Conservation (phyloP, 2,888 invertebrate species). For the Apantesis nais region DNA sequence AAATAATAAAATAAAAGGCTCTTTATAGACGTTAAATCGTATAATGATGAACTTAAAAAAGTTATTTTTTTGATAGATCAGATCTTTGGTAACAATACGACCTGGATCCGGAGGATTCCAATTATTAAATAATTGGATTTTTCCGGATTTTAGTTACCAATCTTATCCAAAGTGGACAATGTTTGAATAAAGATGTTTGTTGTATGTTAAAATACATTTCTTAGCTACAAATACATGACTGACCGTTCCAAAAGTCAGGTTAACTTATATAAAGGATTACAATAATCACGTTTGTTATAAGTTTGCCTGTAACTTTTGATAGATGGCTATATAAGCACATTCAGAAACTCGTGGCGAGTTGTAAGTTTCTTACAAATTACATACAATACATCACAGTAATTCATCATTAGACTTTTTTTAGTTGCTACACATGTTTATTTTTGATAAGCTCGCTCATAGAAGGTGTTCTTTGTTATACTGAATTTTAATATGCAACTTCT, state of each 20-base stretch:
- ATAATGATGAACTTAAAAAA: neutral
- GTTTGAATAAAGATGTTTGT: neutral
- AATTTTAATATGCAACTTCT: too few relatives aligned
- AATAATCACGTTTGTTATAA: slow-evolving; percentile 29
- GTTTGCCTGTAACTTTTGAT: slow-evolving; percentile 45
- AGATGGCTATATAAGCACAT: slow-evolving; percentile 36
- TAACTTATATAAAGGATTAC: neutral
- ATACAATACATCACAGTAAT: slow-evolving; percentile 21
- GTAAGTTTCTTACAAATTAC: slow-evolving; percentile 16
- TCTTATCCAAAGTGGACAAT: neutral
- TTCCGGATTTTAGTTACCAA: neutral
- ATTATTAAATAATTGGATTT: slow-evolving; percentile 1
- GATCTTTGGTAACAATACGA: neutral
- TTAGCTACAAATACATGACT: neutral
- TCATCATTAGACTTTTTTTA: slow-evolving; percentile 5
- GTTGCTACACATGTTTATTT: slow-evolving; percentile 5
- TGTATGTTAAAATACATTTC: neutral
- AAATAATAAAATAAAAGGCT: neutral
- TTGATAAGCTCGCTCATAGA: neutral
- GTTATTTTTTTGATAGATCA: neutral
- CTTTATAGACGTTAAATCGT: neutral
- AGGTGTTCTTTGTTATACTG: too few relatives aligned
- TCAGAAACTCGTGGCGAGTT: slow-evolving; percentile 16
- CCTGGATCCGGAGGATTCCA: neutral
- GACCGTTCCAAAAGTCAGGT: neutral